These are phyloP conservation scores for Chaetops frenatus DNA, from an alignment of 2,113 vertebrate genomes.

Conservation along the genomic window DNA sequence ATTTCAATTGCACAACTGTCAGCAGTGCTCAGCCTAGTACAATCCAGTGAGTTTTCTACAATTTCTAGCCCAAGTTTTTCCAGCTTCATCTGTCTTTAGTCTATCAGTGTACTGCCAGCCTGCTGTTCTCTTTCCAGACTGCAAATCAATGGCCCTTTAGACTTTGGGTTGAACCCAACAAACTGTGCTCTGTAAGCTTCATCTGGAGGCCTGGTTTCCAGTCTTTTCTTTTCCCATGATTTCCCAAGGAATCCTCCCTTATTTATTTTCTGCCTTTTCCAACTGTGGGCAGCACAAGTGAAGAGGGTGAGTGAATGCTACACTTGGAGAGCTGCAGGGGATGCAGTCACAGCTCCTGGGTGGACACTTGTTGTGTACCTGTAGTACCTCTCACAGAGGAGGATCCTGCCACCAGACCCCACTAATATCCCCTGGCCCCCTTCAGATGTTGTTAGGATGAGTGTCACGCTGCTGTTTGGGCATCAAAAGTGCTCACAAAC, in stretches of 20 bases:
- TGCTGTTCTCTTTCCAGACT: neutral
- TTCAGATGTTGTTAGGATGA: neutral
- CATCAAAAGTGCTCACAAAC: neutral
- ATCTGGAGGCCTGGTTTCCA: neutral
- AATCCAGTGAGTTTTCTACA: neutral
- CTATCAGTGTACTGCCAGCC: neutral
- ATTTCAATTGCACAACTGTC: neutral
- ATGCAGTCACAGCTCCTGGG: neutral
- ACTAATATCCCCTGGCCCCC: neutral
- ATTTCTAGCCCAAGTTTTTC: neutral
- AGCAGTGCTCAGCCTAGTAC: neutral
- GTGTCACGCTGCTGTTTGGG: neutral
- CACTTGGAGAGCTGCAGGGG: neutral
- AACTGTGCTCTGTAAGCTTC: neutral
- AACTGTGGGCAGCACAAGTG: neutral
- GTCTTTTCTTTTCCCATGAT: neutral
- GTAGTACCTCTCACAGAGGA: neutral
- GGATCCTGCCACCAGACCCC: neutral
- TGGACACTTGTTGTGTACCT: neutral
- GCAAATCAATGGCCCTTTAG: neutral
- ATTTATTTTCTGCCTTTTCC: neutral
- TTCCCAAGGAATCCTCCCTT: neutral
- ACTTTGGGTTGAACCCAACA: neutral
- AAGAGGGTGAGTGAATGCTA: neutral
- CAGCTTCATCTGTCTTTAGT: neutral